Base-by-base conservation (phyloP, 1,140 invertebrate genomes). In the Zaprionus kolodkinae region DNA sequence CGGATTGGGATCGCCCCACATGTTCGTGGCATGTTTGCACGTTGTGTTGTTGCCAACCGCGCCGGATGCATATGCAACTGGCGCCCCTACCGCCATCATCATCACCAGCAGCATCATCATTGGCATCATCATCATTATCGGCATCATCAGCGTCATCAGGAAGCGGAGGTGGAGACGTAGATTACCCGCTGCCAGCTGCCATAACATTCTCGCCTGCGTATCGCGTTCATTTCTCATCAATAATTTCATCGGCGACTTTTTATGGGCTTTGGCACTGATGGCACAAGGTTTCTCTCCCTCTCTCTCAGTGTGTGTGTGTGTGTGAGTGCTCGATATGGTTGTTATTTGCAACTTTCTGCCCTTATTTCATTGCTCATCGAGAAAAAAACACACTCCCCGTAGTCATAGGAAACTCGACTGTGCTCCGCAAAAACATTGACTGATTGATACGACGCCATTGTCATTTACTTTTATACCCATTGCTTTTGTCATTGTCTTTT, bases 1-100 rank as follows among this genome's bases (percentile, higher is more conserved):
- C 63, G 91, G 91, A 79, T 91, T 81, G 50, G 90, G 87, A 83
- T 91, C 91, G 72, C 91, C 91, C 91, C 91, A 91, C 84, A 91
- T 91, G 78, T 84, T 70, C 61, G 76, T 82, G 80, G 74, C 72
- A 66, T 91, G 88, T 88, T 87, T 80, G 84, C 83, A 87, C 78
- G 71, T 81, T 74, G 80, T 68, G 66, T 83, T 68, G 66, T 83
- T 87, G 59, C 78, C 76, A 82, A 86, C 67, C 59, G 66, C 71
- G 66, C 59, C 64, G 59, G 60, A 61, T 62, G 61, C 76, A 48
- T 56, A 54, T 17, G 56, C 67, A 68, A 40, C 15, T 56, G 33
- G 15, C 56, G 75, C 7, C 68, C 48, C 21, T 45, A 68, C 9
- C 61, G 65, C 17, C 61, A 63, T 9, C 70, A 70, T 27, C 61